A percentile compares a stretch with the other conserved stretches of the same genome.
These are phyloP conservation scores for Cheirogaleus major DNA, from an alignment of 2,797 vertebrate genomes.

Conservation along the genomic window DNA sequence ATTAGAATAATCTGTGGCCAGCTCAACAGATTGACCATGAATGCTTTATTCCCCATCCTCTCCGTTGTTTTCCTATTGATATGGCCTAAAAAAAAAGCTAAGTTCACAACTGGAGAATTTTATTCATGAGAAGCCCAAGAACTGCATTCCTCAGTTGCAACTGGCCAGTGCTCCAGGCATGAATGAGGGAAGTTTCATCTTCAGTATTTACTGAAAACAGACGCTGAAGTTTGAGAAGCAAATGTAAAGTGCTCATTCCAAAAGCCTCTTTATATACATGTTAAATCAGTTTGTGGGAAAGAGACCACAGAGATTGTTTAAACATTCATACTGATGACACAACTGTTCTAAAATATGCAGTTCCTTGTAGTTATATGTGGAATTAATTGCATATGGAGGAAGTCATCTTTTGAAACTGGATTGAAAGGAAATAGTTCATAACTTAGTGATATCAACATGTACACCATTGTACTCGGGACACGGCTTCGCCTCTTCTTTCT, in stretches of 20 bases:
- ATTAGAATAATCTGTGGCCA: background rate
- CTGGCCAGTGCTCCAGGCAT: conserved; percentile 72
- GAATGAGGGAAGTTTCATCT: conserved; percentile 75
- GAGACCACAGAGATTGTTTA: conserved; percentile 79
- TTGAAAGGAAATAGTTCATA: conserved; percentile 78
- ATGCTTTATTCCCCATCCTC: background rate
- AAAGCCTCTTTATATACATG: conserved; percentile 79
- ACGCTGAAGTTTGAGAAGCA: conserved; percentile 73
- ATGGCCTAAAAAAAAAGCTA: background rate
- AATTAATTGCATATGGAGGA: conserved; percentile 79
- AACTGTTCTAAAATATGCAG: conserved; percentile 73
- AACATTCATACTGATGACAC: conserved; percentile 75
- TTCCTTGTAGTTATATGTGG: conserved; percentile 74
- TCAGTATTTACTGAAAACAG: conserved; percentile 81
- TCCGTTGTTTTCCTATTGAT: background rate
- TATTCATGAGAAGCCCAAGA: conserved; percentile 54
- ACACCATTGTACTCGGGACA: conserved; percentile 26
- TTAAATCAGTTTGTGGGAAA: conserved; percentile 81
- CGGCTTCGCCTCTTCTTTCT: conserved; percentile 22
- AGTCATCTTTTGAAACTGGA: conserved; percentile 77
- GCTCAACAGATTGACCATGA: background rate
- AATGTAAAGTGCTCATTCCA: conserved; percentile 74
- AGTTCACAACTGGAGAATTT: background rate
- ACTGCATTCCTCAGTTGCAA: conserved; percentile 65
- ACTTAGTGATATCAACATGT: conserved; percentile 69